These are phyloP conservation scores for Oncorhynchus mykiss DNA, from an alignment of 2,113 vertebrate species.

Conservation along the genomic window DNA sequence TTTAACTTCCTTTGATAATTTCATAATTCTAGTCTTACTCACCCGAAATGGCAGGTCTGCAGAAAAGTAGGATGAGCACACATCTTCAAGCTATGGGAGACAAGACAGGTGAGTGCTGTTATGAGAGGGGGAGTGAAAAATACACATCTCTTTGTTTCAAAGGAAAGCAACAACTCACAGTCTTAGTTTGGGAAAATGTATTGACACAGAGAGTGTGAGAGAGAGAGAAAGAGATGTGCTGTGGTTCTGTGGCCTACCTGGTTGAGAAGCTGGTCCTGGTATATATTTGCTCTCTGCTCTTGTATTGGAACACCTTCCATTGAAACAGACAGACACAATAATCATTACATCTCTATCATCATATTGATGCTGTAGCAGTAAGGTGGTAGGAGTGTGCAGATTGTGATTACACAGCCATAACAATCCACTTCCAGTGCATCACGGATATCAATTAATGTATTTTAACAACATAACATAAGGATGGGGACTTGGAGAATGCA, in stretches of 20 bases:
- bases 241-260: conserved; percentile 73
- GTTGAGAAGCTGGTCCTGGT: conserved; percentile 78
- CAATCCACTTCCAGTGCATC: too few species aligned
- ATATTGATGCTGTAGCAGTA: neutral
- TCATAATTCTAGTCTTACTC: conserved; percentile 23
- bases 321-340: conserved; percentile 7
- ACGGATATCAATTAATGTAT: too few species aligned
- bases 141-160: neutral
- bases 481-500: too few species aligned
- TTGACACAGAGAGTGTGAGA: too few species aligned
- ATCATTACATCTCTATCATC: neutral
- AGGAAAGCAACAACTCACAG: neutral
- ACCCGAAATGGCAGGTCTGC: conserved; percentile 67
- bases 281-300: conserved; percentile 63
- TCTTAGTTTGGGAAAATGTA: too few species aligned
- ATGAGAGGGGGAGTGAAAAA: too few species aligned
- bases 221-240: too few species aligned
- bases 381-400: neutral
- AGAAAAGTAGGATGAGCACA: conserved; percentile 81
- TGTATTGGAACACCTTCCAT: conserved; percentile 81
- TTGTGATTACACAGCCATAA: too few species aligned
- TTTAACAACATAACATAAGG: too few species aligned
- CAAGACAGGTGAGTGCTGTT: neutral
- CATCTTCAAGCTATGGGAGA: conserved; percentile 76
- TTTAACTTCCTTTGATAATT: neutral